Conservation (phyloP, 2,113 vertebrate species). For the Micromys minutus region DNA sequence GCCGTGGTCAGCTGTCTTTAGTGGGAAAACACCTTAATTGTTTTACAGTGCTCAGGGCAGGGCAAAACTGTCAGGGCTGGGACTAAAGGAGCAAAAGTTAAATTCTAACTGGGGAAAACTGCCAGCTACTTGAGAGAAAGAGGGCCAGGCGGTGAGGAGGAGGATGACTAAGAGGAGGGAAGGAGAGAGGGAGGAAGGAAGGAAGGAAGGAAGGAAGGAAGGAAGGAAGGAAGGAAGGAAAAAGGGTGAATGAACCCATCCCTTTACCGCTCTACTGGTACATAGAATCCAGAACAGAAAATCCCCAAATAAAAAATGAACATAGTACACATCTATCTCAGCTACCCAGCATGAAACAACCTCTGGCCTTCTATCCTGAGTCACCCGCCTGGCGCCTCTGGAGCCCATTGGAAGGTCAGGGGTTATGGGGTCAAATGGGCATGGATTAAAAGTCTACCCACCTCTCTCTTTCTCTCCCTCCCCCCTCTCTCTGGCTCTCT, state of each 20-base stretch:
- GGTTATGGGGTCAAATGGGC: not conserved
- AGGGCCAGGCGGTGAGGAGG: not conserved
- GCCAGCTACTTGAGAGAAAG: not conserved
- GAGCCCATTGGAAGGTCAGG: constrained; percentile 1
- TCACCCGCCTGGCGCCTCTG: constrained; percentile 51
- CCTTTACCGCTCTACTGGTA: not conserved
- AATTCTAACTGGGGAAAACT: constrained; percentile 7
- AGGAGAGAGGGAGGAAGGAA: not conserved
- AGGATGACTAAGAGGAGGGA: not conserved
- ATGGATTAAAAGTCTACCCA: not conserved
- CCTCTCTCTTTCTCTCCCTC: not conserved
- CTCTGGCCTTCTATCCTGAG: constrained; percentile 56
- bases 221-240: too few species aligned
- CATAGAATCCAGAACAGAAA: not conserved
- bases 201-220: not conserved
- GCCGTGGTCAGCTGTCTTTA: not conserved
- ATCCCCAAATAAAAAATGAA: constrained; percentile 3
- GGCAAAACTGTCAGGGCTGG: not conserved
- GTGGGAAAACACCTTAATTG: not conserved
- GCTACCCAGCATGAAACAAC: constrained; percentile 11
- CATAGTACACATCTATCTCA: not conserved
- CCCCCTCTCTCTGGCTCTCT: not conserved
- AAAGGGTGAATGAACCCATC: not conserved
- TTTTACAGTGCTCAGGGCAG: not conserved
- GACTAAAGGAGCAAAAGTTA: constrained; percentile 35